These are phyloP conservation scores for Phania funesta DNA, from an alignment of 2,888 invertebrate genomes.

Conservation along the genomic window DNA sequence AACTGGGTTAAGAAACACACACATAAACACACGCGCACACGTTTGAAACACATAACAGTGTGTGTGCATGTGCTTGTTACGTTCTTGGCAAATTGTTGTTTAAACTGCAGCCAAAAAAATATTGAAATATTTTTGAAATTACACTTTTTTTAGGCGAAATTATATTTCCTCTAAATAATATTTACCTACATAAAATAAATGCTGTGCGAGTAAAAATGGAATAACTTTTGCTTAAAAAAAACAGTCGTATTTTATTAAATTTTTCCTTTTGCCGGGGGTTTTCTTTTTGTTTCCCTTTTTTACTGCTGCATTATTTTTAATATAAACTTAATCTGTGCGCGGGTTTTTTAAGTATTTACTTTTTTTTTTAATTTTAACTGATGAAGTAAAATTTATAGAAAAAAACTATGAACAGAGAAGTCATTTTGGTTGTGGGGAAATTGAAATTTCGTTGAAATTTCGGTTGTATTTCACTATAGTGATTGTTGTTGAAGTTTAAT, in stretches of 20 bases:
- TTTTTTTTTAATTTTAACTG: neutral
- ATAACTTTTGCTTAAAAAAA: neutral
- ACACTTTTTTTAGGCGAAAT: conserved; percentile 6
- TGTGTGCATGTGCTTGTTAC: neutral
- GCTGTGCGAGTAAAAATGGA: conserved; percentile 3
- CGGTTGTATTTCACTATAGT: no score
- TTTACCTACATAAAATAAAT: conserved; percentile 54
- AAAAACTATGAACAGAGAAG: neutral
- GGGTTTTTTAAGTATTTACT: neutral
- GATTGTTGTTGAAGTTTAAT: no score
- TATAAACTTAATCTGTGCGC: neutral
- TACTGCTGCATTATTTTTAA: conserved; percentile 6
- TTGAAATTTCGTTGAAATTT: no score
- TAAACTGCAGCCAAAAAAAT: conserved; percentile 51
- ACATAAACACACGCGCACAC: neutral
- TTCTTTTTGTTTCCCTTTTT: neutral
- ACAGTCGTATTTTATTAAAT: conserved; percentile 5
- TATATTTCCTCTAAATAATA: conserved; percentile 37
- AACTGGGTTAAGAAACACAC: neutral
- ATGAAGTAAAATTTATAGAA: neutral
- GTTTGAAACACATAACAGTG: no score
- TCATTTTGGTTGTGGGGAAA: neutral
- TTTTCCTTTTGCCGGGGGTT: neutral
- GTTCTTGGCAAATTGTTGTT: conserved; percentile 49
- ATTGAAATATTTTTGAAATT: conserved; percentile 21